Evolutionary conservation across 2,797 vertebrate species (phyloP), one percentile per base, ranked within the genome.

Genomic region (Aldrovandia affinis): DNA sequence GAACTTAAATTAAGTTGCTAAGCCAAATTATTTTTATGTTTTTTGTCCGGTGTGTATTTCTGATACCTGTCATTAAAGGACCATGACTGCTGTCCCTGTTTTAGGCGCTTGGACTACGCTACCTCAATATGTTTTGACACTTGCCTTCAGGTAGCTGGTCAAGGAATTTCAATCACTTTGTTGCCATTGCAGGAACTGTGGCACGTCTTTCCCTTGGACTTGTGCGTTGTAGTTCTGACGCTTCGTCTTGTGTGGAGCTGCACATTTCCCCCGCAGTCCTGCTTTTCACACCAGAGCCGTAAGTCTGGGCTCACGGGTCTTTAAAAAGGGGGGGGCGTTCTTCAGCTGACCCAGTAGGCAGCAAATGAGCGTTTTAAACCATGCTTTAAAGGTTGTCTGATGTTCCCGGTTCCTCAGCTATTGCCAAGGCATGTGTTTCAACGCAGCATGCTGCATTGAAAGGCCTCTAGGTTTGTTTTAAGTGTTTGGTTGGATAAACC

Each of bases 141-240:
- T 82, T 57, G 85, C 89, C 90, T 90, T 89, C 68, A 89, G 81
- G 88, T 86, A 84, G 28, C 75, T 81, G 44, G 85, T 86, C 84
- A 52, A 85, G 52, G 79, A 90, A 86, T 91, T 88, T 91, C 89
- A 91, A 91, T 92, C 87, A 87, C 85, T 44, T 87, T 83, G 33
- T 84, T 70, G 22, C 33, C 50, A 36, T 36, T 68, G 18, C 50
- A 75, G 50, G 52, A 47, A 22, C 33, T 75, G 36, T 39, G 59
- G 44, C 8, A 63, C 25, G 4, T 61, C 52, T 61, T 80, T 54
- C 65, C 3, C 33, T 20, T 52, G 3, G 52, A 30, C 52, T 59
- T 80, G 12, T 15, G 15, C 52, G 55, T 55, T 50, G 20, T 28
- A 25, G n/a, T 1, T 12, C 28, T 10, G 47, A 28, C 44, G 15